Base-by-base conservation (phyloP, 2,888 invertebrate species). In the Zaprionus bogoriensis region DNA sequence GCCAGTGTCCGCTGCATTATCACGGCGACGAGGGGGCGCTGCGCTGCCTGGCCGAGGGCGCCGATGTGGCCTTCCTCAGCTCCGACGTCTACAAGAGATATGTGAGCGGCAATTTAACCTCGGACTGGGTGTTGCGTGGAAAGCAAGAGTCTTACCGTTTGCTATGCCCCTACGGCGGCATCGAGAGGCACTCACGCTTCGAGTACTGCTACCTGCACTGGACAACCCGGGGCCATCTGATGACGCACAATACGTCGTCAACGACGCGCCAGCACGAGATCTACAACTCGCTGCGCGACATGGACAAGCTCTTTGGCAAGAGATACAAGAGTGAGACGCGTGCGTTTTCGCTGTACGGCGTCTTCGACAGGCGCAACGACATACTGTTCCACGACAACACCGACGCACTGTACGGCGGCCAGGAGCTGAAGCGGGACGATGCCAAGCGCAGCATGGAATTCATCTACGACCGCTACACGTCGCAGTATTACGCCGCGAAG, bases 41-140 rank as follows among this genome's bases (percentile, higher is more conserved):
- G 30, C 91, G 93, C 52, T 95, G 95, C 68, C 89, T 97, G 10
- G 91, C 93, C 1, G 93, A 94, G 65, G 94, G 93, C 0, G 95
- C 93, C 3, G 96, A 97, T 79, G 96, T 97, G 0, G 96, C 96
- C 0, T 96, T 97, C 77, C 90, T 97, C 1, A 93, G 94, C 73
- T 92, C 94, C 65, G 91, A 92, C 20, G 92, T 93, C 1, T 92
- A 93, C 41, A 93, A 94, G 59, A 92, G 93, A 80, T 93, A 94
- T 77, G 91, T 92, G 70, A 93, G 94, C 90, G 67, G 90, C 85
- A 76, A 93, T 92, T 77, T 90, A 88, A 77, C 93, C 90, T 73
- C 85, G 0, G 67, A 90, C 0, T 92, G 93, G 92, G 74, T 91
- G 0, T 85, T 87, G 27, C 85, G 88, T 39, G 85, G 88, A 46